Evolutionary conservation across 1,140 invertebrate species (phyloP).

Genomic region (Ceratoteleas bidentatus): DNA sequence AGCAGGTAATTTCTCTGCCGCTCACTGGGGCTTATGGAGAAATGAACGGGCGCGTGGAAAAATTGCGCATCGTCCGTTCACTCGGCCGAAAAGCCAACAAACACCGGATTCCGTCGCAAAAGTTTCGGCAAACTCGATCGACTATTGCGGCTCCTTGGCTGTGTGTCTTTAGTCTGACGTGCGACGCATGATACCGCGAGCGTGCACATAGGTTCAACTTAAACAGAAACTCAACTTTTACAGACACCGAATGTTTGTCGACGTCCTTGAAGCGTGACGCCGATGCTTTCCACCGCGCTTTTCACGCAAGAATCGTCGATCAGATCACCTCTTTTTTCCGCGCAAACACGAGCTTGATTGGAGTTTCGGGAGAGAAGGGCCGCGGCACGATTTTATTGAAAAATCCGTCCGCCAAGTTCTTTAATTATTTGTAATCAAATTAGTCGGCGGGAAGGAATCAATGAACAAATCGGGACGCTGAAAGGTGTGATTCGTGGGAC

Average conservation of each 20-base stretch:
- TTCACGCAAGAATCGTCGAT: slow-evolving; percentile 20
- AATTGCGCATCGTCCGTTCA: slow-evolving; percentile 26
- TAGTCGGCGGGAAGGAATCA: no score
- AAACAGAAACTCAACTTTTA: slow-evolving; percentile 65
- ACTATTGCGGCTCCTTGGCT: slow-evolving; percentile 54
- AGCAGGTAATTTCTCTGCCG: slow-evolving; percentile 8
- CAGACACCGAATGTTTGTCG: slow-evolving; percentile 58
- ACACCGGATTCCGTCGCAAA: slow-evolving; percentile 54
- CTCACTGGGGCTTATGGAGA: slow-evolving; percentile 4
- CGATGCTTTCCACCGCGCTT: slow-evolving; percentile 24
- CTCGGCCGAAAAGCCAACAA: slow-evolving; percentile 48
- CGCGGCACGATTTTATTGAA: no score
- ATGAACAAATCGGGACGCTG: no score
- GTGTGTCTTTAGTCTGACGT: slow-evolving; percentile 61
- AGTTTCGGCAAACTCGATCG: slow-evolving; percentile 57
- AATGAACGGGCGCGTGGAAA: neutral
- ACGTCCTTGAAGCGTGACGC: slow-evolving; percentile 53
- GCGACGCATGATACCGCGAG: slow-evolving; percentile 55
- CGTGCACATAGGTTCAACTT: slow-evolving; percentile 58
- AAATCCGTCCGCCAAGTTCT: no score
- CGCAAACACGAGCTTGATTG: no score
- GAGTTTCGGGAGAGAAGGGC: no score
- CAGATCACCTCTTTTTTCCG: slow-evolving; percentile 10
- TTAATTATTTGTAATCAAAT: no score
- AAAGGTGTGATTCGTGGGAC: no score